Conservation (phyloP, 2,888 invertebrate genomes). For the Meloe dianella region DNA sequence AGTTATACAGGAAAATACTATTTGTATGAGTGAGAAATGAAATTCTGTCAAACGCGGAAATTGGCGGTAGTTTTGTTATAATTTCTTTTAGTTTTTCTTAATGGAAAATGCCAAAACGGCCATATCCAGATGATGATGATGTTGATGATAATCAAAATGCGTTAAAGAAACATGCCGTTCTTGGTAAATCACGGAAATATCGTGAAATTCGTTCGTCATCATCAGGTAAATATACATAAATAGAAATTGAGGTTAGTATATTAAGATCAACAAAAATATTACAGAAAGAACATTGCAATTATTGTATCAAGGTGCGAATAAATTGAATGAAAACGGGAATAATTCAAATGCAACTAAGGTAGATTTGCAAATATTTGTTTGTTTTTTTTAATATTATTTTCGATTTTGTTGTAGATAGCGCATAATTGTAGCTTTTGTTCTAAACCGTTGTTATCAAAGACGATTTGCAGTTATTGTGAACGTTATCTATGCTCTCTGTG, state of each 20-base stretch:
- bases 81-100: not conserved
- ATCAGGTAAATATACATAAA: slow-evolving; percentile 14
- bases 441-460: not conserved
- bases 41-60: not conserved
- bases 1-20: too few species aligned
- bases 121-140: slow-evolving; percentile 15
- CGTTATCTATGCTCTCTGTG: slow-evolving; percentile 15
- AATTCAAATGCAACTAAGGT: slow-evolving; percentile 16
- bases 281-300: slow-evolving; percentile 21
- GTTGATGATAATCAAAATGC: too few species aligned
- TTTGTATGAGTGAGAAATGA: not conserved
- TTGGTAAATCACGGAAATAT: slow-evolving; percentile 9
- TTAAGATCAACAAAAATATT: not conserved
- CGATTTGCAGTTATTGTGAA: slow-evolving; percentile 19
- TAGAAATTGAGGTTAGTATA: slow-evolving; percentile 19
- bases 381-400: slow-evolving; percentile 4
- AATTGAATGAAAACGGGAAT: not conserved
- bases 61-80: slow-evolving; percentile 1
- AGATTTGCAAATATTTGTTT: not conserved
- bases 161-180: slow-evolving; percentile 14
- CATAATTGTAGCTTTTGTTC: slow-evolving; percentile 18
- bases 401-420: too few species aligned
- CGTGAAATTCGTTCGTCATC: slow-evolving; percentile 22
- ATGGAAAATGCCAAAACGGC: slow-evolving; percentile 24
- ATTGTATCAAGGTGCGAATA: slow-evolving; percentile 20